These are phyloP conservation scores for Branchellion lobata DNA, from an alignment of 2,888 invertebrate genomes.

Conservation along the genomic window DNA sequence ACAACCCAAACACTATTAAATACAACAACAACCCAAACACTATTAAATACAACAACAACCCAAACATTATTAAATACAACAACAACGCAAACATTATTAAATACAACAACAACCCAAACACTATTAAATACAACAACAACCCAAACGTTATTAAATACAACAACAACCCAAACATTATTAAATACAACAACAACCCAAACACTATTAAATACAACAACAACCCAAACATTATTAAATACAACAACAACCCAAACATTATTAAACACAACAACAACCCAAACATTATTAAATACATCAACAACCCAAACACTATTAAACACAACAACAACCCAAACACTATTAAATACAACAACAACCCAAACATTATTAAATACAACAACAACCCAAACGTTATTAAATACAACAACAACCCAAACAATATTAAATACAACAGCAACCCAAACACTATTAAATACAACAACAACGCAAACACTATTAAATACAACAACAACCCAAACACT, in stretches of 20 bases:
- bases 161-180: not conserved
- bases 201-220: not conserved
- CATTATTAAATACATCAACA: not conserved
- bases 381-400: not conserved
- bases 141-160: not conserved
- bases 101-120: too few species aligned
- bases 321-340: not conserved
- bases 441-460: not conserved
- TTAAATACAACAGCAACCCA: not conserved
- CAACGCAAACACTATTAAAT: not conserved
- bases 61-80: too few species aligned
- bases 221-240: not conserved
- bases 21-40: too few species aligned
- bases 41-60: too few species aligned
- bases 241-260: not conserved
- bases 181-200: not conserved
- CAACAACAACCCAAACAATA: not conserved
- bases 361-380: not conserved
- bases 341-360: not conserved
- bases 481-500: not conserved
- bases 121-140: not conserved
- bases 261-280: slow-evolving; percentile 4
- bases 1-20: too few species aligned
- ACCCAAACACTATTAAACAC: not conserved
- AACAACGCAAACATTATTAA: too few species aligned